Conservation (phyloP, 2,113 vertebrate species). For the Zosterops borbonicus region DNA sequence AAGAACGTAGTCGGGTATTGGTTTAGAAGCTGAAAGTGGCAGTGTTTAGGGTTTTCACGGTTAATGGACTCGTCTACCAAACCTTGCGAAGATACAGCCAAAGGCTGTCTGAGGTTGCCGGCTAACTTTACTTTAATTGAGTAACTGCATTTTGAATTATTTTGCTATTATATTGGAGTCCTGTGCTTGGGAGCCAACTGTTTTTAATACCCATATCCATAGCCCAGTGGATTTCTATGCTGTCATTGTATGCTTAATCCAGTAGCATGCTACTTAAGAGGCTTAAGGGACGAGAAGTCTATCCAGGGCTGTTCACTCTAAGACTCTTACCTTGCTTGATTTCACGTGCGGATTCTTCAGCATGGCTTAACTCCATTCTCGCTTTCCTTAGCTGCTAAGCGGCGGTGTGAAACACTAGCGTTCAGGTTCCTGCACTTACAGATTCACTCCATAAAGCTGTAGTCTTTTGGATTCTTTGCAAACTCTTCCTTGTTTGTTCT, state of each 20-base stretch:
- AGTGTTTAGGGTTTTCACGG: slow-evolving; percentile 79
- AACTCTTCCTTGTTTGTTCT: slow-evolving; percentile 49
- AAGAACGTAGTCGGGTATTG: slow-evolving; percentile 88
- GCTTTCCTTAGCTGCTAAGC: slow-evolving; percentile 45
- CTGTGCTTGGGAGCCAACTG: slow-evolving; percentile 74
- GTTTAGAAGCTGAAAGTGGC: slow-evolving; percentile 89
- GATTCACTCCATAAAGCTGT: slow-evolving; percentile 17
- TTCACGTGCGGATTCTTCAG: slow-evolving; percentile 46
- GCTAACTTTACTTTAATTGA: slow-evolving; percentile 78
- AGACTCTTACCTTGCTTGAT: slow-evolving; percentile 61
- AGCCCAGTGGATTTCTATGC: slow-evolving; percentile 70
- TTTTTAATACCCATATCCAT: slow-evolving; percentile 73
- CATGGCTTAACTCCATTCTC: slow-evolving; percentile 25
- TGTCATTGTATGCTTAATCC: slow-evolving; percentile 67
- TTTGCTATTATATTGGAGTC: slow-evolving; percentile 73
- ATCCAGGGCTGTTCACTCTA: slow-evolving; percentile 45
- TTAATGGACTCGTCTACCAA: slow-evolving; percentile 79
- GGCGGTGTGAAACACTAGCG: slow-evolving; percentile 35
- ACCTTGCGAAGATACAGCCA: slow-evolving; percentile 66
- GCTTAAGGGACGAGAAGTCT: slow-evolving; percentile 62
- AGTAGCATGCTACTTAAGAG: slow-evolving; percentile 70
- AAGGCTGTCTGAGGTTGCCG: slow-evolving; percentile 78
- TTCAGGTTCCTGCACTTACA: neutral
- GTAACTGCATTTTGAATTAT: slow-evolving; percentile 74
- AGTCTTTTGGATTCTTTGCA: slow-evolving; percentile 52